These are phyloP conservation scores for Cheirogaleus major DNA, from an alignment of 2,797 vertebrate species.

Conservation along the genomic window DNA sequence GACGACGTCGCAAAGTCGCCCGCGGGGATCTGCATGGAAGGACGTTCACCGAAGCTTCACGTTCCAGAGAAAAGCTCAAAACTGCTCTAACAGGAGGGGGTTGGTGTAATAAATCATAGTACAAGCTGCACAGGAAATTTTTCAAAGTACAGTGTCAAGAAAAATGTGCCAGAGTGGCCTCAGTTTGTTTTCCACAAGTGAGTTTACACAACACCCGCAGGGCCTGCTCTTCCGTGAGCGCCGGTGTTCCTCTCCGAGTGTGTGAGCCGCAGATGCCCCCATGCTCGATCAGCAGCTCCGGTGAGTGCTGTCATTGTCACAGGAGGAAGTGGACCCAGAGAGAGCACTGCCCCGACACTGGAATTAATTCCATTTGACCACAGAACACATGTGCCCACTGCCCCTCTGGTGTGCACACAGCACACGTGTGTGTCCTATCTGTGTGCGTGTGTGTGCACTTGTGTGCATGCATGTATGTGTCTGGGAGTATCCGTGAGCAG, in stretches of 20 bases:
- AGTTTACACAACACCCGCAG: not conserved
- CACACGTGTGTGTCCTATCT: not conserved
- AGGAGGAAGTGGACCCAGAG: not conserved
- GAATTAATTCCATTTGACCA: not conserved
- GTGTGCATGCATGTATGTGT: too few relatives aligned
- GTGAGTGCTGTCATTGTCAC: too few relatives aligned
- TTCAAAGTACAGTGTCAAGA: not conserved
- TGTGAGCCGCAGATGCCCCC: fast-evolving
- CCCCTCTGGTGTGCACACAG: too few relatives aligned
- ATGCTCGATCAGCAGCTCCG: too few relatives aligned
- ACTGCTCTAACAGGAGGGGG: too few relatives aligned
- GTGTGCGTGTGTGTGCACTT: not conserved
- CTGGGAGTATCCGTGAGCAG: not conserved
- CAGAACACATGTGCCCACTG: not conserved
- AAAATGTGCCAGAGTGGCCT: not conserved
- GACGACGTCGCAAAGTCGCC: not conserved
- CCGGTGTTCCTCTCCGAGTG: fast-evolving
- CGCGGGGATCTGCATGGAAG: not conserved
- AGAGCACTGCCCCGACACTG: fast-evolving
- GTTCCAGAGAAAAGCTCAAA: not conserved
- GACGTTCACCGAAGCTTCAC: not conserved
- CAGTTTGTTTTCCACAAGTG: fast-evolving
- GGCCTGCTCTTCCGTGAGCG: fast-evolving
- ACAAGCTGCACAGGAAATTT: not conserved
- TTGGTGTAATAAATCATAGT: not conserved